These are phyloP conservation scores for Heterotis niloticus DNA, from an alignment of 2,113 vertebrate genomes.

Conservation along the genomic window DNA sequence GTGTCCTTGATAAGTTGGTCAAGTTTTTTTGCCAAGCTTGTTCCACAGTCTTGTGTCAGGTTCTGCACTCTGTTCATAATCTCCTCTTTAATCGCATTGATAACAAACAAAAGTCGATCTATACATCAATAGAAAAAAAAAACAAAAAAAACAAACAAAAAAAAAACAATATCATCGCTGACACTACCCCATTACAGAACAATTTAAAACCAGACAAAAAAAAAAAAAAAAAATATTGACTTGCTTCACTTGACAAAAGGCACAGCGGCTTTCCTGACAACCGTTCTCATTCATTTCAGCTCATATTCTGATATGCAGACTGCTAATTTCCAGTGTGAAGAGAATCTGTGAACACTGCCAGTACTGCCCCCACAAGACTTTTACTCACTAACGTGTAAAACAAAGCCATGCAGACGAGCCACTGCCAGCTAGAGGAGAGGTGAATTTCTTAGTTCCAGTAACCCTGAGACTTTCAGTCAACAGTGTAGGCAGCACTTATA, in stretches of 20 bases:
- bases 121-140: constrained; percentile 36
- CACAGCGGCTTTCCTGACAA: not conserved
- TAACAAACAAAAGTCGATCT: constrained; percentile 96
- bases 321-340: not conserved
- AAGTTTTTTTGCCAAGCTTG: constrained; percentile 86
- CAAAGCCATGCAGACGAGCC: not conserved
- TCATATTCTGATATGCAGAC: not conserved
- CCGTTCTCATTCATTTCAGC: not conserved
- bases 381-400: not conserved
- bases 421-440: not conserved
- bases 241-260: too few species aligned
- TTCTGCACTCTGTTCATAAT: constrained; percentile 90
- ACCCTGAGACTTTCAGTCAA: not conserved
- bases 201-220: too few species aligned
- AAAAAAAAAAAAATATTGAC: too few species aligned
- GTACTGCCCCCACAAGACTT: not conserved
- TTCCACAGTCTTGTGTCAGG: constrained; percentile 73
- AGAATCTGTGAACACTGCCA: not conserved
- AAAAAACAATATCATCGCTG: not conserved
- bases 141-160: not conserved
- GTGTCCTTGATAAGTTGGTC: constrained; percentile 89
- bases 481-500: not conserved
- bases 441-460: not conserved
- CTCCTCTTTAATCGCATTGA: constrained; percentile 97
- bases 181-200: not conserved